Evolutionary conservation across 2,113 vertebrate genomes (phyloP).

Genomic region (Semicossyphus pulcher): DNA sequence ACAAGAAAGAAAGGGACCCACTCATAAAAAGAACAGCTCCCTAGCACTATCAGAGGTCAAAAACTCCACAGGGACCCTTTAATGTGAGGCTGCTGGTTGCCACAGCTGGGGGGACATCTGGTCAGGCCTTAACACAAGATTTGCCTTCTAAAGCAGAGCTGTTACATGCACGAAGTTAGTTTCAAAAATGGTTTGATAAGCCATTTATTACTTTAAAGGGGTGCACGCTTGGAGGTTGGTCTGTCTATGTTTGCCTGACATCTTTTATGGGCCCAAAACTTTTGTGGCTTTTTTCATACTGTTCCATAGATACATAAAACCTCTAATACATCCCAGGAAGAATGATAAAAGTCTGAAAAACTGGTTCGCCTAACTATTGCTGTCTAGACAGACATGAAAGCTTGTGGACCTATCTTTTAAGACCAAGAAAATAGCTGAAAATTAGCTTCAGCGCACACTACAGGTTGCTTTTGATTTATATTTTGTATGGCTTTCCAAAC

Average conservation of each 20-base stretch:
- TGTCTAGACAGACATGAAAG: too few species aligned
- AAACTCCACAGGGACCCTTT: background rate
- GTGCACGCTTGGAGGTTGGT: background rate
- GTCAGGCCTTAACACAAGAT: background rate
- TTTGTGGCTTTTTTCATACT: background rate
- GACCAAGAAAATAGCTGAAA: background rate
- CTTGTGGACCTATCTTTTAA: too few species aligned
- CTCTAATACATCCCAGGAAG: too few species aligned
- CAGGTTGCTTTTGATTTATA: background rate
- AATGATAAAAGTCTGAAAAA: too few species aligned
- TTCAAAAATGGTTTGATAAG: background rate
- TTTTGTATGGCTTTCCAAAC: conserved; percentile 12
- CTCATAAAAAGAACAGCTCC: background rate
- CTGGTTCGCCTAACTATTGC: too few species aligned
- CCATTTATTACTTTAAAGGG: background rate
- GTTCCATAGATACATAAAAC: too few species aligned
- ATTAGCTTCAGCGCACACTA: background rate
- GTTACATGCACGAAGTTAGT: background rate
- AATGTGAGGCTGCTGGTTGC: background rate
- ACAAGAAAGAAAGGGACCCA: background rate
- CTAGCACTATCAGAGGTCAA: background rate
- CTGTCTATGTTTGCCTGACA: background rate
- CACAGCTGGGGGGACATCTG: background rate
- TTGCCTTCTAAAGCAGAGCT: background rate
- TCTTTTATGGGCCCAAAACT: background rate